A percentile compares a stretch with the other conserved stretches of the same genome.
These are phyloP conservation scores for Xiphophorus couchianus DNA, from an alignment of 2,113 vertebrate species.

Conservation along the genomic window DNA sequence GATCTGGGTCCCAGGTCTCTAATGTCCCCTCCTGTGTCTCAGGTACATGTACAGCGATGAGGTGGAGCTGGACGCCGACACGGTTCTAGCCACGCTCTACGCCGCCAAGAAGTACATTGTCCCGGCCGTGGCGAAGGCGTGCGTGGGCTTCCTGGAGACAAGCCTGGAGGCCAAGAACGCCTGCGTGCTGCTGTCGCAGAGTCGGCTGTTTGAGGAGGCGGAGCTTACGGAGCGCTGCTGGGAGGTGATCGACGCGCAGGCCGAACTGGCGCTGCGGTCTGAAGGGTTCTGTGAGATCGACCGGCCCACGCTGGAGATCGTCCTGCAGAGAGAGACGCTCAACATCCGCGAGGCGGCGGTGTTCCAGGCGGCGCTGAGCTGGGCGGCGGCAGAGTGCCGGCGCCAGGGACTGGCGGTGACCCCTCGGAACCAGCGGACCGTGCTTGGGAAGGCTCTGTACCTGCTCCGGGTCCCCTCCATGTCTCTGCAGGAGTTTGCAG, in stretches of 20 bases:
- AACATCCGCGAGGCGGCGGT: constrained; percentile 90
- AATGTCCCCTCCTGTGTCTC: constrained; percentile 1
- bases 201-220: constrained; percentile 93
- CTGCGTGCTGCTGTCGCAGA: constrained; percentile 94
- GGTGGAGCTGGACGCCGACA: constrained; percentile 94
- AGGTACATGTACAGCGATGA: constrained; percentile 97
- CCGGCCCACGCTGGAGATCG: constrained; percentile 89
- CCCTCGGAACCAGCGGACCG: constrained; percentile 85
- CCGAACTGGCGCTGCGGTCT: constrained; percentile 89
- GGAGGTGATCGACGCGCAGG: constrained; percentile 96
- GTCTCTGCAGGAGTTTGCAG: constrained; percentile 94
- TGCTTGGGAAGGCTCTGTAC: constrained; percentile 88
- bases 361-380: constrained; percentile 88
- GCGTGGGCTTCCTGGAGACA: constrained; percentile 93
- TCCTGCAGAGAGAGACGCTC: constrained; percentile 90
- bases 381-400: constrained; percentile 91
- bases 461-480: constrained; percentile 91
- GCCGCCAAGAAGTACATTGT: constrained; percentile 97
- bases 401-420: constrained; percentile 83
- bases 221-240: constrained; percentile 94
- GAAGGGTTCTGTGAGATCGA: constrained; percentile 96
- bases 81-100: constrained; percentile 91
- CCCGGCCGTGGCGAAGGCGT: constrained; percentile 90
- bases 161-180: constrained; percentile 94
- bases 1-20: too few species aligned